Percentiles rank a stretch among this genome's conserved stretches.
These are phyloP conservation scores for Siphamia tubifer DNA, from an alignment of 2,113 vertebrate species.

Conservation along the genomic window DNA sequence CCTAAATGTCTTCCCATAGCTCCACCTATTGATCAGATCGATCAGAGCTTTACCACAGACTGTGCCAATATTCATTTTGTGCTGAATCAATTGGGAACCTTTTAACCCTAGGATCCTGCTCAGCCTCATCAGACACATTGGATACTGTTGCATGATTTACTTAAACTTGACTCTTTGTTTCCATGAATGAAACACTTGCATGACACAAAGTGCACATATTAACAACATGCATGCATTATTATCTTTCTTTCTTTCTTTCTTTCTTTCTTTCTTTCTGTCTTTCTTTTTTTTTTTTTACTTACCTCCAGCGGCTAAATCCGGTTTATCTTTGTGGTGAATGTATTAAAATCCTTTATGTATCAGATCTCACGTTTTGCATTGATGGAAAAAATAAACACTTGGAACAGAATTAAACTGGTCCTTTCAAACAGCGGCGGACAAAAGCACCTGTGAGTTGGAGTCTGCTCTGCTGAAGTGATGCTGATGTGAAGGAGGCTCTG, in stretches of 20 bases:
- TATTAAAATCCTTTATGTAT: background rate
- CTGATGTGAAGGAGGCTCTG: conserved; percentile 7
- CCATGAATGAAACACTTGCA: too few relatives aligned
- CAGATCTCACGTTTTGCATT: background rate
- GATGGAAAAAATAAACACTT: background rate
- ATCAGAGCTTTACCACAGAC: conserved; percentile 20
- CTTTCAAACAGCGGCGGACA: background rate
- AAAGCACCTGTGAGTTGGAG: conserved; percentile 29
- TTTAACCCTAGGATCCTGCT: background rate
- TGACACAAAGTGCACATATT: background rate
- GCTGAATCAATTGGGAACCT: background rate
- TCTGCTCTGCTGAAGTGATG: conserved; percentile 25
- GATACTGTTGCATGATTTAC: too few relatives aligned
- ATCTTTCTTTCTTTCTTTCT: background rate
- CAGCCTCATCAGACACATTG: conserved; percentile 8
- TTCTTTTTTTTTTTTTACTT: background rate
- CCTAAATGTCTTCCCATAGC: background rate
- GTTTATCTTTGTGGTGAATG: background rate
- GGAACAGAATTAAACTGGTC: background rate
- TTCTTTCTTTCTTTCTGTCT: too few relatives aligned
- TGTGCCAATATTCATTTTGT: conserved; percentile 4
- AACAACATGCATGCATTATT: background rate
- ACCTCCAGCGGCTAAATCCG: conserved; percentile 3
- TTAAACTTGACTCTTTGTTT: too few relatives aligned
- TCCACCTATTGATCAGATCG: conserved; percentile 29